Conservation (phyloP, 2,888 invertebrate species). For the Drosophila nr. perissopoda region DNA sequence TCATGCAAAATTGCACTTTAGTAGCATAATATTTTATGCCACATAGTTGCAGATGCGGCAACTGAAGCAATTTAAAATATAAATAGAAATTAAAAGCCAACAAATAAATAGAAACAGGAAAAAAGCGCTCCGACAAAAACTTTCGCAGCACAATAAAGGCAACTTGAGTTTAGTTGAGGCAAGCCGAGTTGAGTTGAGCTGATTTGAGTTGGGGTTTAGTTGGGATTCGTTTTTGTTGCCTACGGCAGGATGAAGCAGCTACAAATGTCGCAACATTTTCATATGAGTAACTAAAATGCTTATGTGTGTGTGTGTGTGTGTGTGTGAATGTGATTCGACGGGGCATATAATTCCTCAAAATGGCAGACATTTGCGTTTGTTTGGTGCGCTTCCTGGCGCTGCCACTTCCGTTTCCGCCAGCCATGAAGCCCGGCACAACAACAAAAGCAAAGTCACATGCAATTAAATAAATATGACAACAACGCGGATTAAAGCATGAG, state of each 20-base stretch:
- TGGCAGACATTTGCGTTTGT: conserved; percentile 80
- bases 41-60: conserved; percentile 72
- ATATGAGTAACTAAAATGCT: conserved; percentile 51
- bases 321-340: conserved; percentile 39
- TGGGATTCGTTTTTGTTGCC: conserved; percentile 36
- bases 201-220: conserved; percentile 25
- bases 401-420: conserved; percentile 76
- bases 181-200: conserved; percentile 34
- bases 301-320: conserved; percentile 18
- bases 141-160: conserved; percentile 55
- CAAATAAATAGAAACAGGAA: conserved; percentile 64
- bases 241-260: conserved; percentile 36
- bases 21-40: conserved; percentile 73
- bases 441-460: conserved; percentile 69
- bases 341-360: conserved; percentile 76
- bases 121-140: conserved; percentile 43
- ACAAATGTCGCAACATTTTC: conserved; percentile 38
- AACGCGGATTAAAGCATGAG: conserved; percentile 12
- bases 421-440: conserved; percentile 46
- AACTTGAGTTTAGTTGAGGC: conserved; percentile 49
- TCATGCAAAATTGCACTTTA: conserved; percentile 76
- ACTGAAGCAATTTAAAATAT: conserved; percentile 74
- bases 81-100: conserved; percentile 78
- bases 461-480: conserved; percentile 78
- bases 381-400: conserved; percentile 79